These are phyloP conservation scores for Mactromeris polynyma DNA, from an alignment of 2,888 invertebrate species.

Conservation along the genomic window DNA sequence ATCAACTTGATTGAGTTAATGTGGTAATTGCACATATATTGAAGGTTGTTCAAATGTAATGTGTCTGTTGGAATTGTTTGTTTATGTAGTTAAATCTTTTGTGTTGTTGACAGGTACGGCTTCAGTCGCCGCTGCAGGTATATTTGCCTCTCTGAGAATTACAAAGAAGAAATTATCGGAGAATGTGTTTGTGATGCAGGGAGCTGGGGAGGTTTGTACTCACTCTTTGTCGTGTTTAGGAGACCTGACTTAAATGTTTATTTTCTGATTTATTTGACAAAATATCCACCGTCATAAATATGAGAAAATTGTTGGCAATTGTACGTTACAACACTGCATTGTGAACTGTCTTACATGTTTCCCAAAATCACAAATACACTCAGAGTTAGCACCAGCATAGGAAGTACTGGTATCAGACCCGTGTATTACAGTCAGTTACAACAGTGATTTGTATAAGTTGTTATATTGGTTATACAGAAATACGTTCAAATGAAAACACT, in stretches of 20 bases:
- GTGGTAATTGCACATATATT: no score
- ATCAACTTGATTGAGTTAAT: no score
- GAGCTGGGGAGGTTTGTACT: conserved; percentile 96
- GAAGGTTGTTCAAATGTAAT: no score
- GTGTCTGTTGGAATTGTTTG: background rate
- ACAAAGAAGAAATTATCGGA: conserved; percentile 94
- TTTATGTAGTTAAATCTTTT: background rate
- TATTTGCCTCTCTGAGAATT: conserved; percentile 94
- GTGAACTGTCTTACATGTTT: no score
- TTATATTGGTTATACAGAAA: background rate
- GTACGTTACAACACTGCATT: no score
- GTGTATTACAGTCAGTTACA: no score
- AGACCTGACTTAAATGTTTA: background rate
- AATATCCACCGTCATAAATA: no score
- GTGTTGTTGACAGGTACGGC: conserved; percentile 90
- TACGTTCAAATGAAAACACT: background rate
- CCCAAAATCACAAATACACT: no score
- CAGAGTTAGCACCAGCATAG: no score
- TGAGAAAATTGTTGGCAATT: no score
- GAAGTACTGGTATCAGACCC: no score
- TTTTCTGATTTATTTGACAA: background rate
- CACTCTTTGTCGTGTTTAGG: background rate
- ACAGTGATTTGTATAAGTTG: no score
- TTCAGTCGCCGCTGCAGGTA: conserved; percentile 97
- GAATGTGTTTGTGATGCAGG: conserved; percentile 96